Percentiles rank a stretch among this genome's conserved stretches.
Conservation (phyloP, 2,113 vertebrate species). For the Rhinolophus sinicus region DNA sequence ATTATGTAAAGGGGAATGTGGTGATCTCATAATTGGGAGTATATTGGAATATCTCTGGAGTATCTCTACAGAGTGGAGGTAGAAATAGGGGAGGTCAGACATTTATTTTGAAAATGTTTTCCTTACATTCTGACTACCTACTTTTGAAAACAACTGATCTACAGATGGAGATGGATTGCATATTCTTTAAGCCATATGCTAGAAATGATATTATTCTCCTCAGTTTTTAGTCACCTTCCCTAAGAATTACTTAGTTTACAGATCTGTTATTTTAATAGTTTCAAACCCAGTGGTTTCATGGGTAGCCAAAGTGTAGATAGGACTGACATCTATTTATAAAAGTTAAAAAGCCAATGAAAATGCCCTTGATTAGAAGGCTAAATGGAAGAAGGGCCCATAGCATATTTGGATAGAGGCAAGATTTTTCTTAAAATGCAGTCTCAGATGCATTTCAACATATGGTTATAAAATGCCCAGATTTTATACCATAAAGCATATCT, state of each 20-base stretch:
- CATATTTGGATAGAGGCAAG: neutral
- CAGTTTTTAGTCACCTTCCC: slow-evolving; percentile 19
- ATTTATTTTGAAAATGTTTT: neutral
- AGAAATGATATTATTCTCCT: slow-evolving; percentile 1
- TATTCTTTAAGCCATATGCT: neutral
- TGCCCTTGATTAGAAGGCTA: neutral
- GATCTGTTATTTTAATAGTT: slow-evolving; percentile 1
- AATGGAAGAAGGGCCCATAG: neutral
- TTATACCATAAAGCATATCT: neutral
- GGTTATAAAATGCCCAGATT: neutral
- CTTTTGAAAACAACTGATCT: neutral
- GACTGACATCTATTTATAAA: slow-evolving; percentile 24
- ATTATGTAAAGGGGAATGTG: neutral
- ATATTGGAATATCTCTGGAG: neutral
- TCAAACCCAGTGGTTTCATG: neutral
- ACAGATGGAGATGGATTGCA: neutral
- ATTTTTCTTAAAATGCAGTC: neutral
- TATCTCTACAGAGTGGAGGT: neutral
- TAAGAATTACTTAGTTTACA: slow-evolving; percentile 45
- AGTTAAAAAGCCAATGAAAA: slow-evolving; percentile 7
- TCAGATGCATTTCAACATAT: neutral
- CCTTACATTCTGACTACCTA: neutral
- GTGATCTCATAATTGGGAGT: neutral
- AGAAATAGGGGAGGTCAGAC: neutral
- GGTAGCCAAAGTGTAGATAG: neutral